These are phyloP conservation scores for Torymus auratus DNA, from an alignment of 2,888 invertebrate genomes.

Conservation along the genomic window DNA sequence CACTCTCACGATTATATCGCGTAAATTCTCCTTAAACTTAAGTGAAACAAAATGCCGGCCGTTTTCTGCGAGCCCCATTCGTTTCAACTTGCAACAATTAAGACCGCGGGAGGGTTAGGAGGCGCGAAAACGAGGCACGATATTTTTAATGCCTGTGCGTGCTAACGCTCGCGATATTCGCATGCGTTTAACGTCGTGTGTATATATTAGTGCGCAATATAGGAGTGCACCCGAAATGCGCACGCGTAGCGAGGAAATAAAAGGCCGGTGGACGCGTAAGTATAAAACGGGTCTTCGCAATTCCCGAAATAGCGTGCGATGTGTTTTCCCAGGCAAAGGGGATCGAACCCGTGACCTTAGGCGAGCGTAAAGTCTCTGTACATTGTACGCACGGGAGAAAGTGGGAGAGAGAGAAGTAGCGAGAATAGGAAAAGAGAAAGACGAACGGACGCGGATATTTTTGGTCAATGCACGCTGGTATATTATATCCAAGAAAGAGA, in stretches of 20 bases:
- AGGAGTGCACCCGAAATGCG: neutral
- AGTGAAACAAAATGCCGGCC: constrained; percentile 61
- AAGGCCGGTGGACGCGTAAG: constrained; percentile 31
- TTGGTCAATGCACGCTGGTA: neutral
- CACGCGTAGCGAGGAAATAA: constrained; percentile 21
- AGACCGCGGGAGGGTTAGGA: neutral
- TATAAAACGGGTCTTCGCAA: constrained; percentile 61
- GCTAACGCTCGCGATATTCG: constrained; percentile 21
- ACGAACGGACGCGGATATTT: constrained; percentile 21
- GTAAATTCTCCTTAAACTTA: constrained; percentile 56
- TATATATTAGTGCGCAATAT: too few relatives aligned
- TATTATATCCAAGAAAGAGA: constrained; percentile 39
- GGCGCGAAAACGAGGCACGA: neutral
- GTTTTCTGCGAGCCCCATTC: constrained; percentile 52
- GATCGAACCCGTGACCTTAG: constrained; percentile 74
- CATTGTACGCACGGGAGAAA: constrained; percentile 11
- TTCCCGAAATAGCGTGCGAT: constrained; percentile 71
- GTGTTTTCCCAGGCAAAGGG: constrained; percentile 71
- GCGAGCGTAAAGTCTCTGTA: constrained; percentile 26
- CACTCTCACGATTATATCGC: constrained; percentile 45
- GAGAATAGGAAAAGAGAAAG: constrained; percentile 23
- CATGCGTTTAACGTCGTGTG: neutral
- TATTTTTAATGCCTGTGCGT: constrained; percentile 3
- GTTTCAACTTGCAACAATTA: constrained; percentile 59
- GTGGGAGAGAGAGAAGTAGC: neutral